Conservation (phyloP, 2,113 vertebrate species). For the Delphinus delphis region DNA sequence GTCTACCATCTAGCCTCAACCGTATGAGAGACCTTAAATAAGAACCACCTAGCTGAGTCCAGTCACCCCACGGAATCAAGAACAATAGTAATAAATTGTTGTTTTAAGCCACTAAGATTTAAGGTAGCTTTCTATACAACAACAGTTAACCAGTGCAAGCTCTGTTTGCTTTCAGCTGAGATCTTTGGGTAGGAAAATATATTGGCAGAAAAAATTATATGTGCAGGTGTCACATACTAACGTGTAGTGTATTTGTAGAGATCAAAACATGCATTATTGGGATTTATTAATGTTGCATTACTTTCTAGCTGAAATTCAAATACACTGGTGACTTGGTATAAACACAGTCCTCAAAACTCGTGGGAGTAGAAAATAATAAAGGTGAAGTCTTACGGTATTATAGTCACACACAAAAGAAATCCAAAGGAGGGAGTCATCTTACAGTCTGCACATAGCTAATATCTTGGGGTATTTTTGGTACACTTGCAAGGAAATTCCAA, state of each 20-base stretch:
- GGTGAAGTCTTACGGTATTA: not conserved
- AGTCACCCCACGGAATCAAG: not conserved
- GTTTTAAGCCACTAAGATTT: not conserved
- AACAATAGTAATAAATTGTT: not conserved
- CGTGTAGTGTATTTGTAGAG: not conserved
- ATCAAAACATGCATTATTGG: not conserved
- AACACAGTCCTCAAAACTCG: not conserved
- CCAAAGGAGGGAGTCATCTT: not conserved
- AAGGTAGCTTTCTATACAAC: not conserved
- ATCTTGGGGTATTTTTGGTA: not conserved
- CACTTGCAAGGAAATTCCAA: not conserved
- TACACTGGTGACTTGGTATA: not conserved
- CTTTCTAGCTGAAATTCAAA: not conserved
- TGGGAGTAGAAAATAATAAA: not conserved
- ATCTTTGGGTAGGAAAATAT: not conserved
- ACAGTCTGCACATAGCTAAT: not conserved
- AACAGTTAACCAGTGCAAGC: not conserved
- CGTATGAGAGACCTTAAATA: not conserved
- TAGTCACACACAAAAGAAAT: not conserved
- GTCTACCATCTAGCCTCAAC: not conserved
- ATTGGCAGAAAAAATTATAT: not conserved
- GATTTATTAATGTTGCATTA: not conserved
- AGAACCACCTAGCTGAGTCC: not conserved
- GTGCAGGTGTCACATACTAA: not conserved
- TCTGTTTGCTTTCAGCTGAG: constrained; percentile 5